Conservation (phyloP, 2,888 invertebrate species). For the Graphium colonna region DNA sequence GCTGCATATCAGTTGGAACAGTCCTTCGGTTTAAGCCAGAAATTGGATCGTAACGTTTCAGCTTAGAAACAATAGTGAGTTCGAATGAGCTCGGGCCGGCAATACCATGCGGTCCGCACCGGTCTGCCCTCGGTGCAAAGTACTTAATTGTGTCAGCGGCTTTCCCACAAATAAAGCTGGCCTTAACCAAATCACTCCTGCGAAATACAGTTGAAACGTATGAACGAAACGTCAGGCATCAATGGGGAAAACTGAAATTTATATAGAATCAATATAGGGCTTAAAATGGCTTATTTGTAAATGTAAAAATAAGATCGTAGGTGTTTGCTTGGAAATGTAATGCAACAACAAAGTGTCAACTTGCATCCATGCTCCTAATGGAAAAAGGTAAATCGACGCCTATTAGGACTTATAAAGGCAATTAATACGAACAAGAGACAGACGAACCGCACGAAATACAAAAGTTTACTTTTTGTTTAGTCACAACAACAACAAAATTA, state of each 20-base stretch:
- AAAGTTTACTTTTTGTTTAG: too few relatives aligned
- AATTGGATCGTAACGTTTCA: constrained; percentile 48
- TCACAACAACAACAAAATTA: too few relatives aligned
- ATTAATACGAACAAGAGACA: too few relatives aligned
- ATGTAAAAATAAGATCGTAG: too few relatives aligned
- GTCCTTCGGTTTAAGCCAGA: neutral
- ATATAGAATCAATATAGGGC: too few relatives aligned
- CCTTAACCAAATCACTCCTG: constrained; percentile 9
- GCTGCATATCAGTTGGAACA: neutral
- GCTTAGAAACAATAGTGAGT: constrained; percentile 47
- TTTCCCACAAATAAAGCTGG: constrained; percentile 18
- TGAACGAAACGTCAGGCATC: neutral
- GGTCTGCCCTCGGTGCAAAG: constrained; percentile 41
- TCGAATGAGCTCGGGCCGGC: constrained; percentile 38
- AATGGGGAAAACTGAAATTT: neutral
- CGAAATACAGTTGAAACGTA: constrained; percentile 4
- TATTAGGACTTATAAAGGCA: too few relatives aligned
- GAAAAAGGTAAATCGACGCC: too few relatives aligned
- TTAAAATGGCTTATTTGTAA: too few relatives aligned
- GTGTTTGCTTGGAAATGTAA: too few relatives aligned
- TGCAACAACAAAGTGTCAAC: too few relatives aligned
- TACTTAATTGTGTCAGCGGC: constrained; percentile 49
- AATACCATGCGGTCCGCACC: constrained; percentile 35
- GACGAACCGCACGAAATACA: too few relatives aligned
- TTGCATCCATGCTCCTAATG: too few relatives aligned